Evolutionary conservation across 1,140 invertebrate species (phyloP).

Genomic region (Cyphomyrmex costatus): DNA sequence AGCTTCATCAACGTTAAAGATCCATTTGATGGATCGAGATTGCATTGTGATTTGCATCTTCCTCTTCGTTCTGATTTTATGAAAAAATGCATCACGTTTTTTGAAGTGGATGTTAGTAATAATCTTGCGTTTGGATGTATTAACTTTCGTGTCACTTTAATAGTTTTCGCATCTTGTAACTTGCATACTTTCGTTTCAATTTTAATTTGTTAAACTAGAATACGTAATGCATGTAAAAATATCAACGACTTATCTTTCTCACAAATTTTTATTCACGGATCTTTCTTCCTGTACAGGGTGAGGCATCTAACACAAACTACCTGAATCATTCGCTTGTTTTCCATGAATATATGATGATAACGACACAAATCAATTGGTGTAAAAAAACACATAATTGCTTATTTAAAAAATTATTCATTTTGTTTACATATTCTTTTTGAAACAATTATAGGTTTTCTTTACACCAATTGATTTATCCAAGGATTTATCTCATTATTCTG

Average conservation of each 20-base stretch:
- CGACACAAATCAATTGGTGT: too few species aligned
- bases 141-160: background rate
- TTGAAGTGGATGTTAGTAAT: background rate
- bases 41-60: slow-evolving; percentile 31
- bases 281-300: background rate
- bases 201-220: slow-evolving; percentile 2
- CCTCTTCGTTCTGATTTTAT: background rate
- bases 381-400: too few species aligned
- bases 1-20: slow-evolving; percentile 29
- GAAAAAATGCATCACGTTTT: slow-evolving; percentile 6
- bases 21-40: slow-evolving; percentile 12
- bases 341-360: too few species aligned
- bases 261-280: background rate
- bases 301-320: too few species aligned
- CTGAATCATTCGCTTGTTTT: too few species aligned
- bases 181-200: slow-evolving; percentile 7
- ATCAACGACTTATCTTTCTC: background rate
- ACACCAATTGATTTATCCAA: too few species aligned
- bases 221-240: background rate
- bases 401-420: too few species aligned
- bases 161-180: background rate
- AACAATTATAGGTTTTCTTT: too few species aligned
- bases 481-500: too few species aligned
- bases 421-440: too few species aligned
- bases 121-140: background rate